These are phyloP conservation scores for Leptinotarsa peninsularis DNA, from an alignment of 2,888 invertebrate genomes.

Conservation along the genomic window DNA sequence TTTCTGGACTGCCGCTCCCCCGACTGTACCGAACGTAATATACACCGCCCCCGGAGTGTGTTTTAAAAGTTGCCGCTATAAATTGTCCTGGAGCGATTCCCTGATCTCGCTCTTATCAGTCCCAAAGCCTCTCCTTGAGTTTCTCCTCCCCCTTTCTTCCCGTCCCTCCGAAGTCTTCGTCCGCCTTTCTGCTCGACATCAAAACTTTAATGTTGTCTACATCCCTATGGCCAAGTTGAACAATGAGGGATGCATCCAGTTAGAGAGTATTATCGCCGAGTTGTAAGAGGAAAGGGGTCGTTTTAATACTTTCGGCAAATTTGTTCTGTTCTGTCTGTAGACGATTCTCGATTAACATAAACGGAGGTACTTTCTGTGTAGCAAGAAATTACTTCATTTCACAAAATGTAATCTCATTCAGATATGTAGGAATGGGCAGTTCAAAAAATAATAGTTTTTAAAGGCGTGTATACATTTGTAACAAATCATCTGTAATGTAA, in stretches of 20 bases:
- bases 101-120: conserved; percentile 66
- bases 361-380: no score
- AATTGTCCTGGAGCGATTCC: conserved; percentile 68
- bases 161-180: conserved; percentile 31
- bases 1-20: conserved; percentile 40
- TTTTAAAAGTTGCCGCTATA: conserved; percentile 68
- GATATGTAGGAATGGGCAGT: no score
- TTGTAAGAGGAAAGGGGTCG: background rate
- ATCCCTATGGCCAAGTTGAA: conserved; percentile 35
- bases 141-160: conserved; percentile 48
- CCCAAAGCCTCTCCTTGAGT: conserved; percentile 63
- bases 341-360: background rate
- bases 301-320: background rate
- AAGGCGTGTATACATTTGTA: no score
- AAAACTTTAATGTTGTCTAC: conserved; percentile 40
- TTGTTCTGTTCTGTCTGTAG: background rate
- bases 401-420: background rate
- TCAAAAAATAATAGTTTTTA: no score
- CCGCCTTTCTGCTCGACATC: conserved; percentile 38
- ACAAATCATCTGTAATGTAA: no score
- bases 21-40: conserved; percentile 65
- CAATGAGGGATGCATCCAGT: conserved; percentile 24
- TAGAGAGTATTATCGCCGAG: background rate
- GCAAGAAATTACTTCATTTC: background rate
- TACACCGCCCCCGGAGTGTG: conserved; percentile 66